These are phyloP conservation scores for Drosophila macrospina DNA, from an alignment of 2,888 invertebrate species.

Conservation along the genomic window DNA sequence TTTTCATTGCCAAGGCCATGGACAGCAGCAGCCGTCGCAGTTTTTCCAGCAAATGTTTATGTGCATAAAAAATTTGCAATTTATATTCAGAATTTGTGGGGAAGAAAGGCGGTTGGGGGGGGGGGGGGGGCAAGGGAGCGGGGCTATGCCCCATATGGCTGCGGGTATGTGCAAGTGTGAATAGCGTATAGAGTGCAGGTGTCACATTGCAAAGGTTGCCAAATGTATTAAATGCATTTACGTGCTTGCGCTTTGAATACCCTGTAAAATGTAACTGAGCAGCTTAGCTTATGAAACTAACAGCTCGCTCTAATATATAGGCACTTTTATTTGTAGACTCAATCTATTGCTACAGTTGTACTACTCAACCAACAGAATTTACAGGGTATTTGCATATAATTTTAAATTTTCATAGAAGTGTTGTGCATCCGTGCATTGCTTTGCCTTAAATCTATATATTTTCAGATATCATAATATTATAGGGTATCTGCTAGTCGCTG, in stretches of 20 bases:
- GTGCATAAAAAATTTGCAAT: slow-evolving; percentile 36
- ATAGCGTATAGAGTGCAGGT: slow-evolving; percentile 33
- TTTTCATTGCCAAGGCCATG: slow-evolving; percentile 76
- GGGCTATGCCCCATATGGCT: neutral
- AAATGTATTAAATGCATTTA: slow-evolving; percentile 48
- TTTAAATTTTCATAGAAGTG: neutral
- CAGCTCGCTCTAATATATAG: neutral
- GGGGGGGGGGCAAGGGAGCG: no score
- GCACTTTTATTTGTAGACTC: neutral
- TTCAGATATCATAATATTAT: neutral
- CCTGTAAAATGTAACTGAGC: neutral
- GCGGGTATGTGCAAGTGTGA: neutral
- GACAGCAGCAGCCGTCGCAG: slow-evolving; percentile 23
- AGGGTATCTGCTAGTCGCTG: neutral
- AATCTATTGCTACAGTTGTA: no score
- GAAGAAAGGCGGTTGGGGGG: neutral
- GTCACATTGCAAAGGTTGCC: slow-evolving; percentile 55
- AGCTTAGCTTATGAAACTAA: neutral
- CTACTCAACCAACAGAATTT: neutral
- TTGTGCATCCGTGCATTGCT: neutral
- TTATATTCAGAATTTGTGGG: slow-evolving; percentile 33
- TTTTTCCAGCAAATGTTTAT: slow-evolving; percentile 25
- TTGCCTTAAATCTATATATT: neutral
- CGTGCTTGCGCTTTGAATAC: slow-evolving; percentile 24
- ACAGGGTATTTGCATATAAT: neutral